A percentile compares a stretch with the other conserved stretches of the same genome.
Evolutionary conservation across 2,113 vertebrate genomes (phyloP).

Genomic region (human): GRCh38 chr21:41759501-41760000

Average conservation of each 20-base stretch:
- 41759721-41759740: accelerated
- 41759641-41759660: not conserved
- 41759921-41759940: accelerated
- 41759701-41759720: not conserved
- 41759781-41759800: not conserved
- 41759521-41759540: accelerated
- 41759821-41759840: accelerated
- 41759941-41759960: not conserved
- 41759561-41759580: not conserved
- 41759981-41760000: not conserved
- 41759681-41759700: not conserved
- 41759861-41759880: not conserved
- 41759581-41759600: too few relatives aligned
- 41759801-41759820: accelerated
- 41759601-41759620: accelerated
- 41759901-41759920: not conserved
- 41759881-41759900: too few relatives aligned
- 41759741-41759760: not conserved
- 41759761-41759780: not conserved
- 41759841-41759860: accelerated
- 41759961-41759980: accelerated
- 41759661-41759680: not conserved
- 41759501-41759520: not conserved
- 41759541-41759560: not conserved
- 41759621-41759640: not conserved